These are phyloP conservation scores for Aphelinus certus DNA, from an alignment of 1,140 invertebrate genomes.

Conservation along the genomic window DNA sequence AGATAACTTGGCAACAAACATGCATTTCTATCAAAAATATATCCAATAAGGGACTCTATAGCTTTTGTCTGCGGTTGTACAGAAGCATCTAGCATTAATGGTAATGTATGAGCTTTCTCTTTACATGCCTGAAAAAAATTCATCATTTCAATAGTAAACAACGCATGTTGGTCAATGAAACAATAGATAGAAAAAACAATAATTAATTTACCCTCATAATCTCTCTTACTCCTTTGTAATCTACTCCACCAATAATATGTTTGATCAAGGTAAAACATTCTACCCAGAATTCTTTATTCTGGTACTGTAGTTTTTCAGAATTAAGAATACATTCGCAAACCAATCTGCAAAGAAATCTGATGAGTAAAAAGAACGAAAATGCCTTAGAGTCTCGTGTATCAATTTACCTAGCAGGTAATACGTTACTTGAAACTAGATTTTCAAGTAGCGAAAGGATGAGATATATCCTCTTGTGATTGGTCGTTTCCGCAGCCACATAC, in stretches of 20 bases:
- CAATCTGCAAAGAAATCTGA: slow-evolving; percentile 65
- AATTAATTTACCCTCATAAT: slow-evolving; percentile 80
- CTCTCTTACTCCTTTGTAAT: slow-evolving; percentile 94
- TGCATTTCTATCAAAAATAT: slow-evolving; percentile 84
- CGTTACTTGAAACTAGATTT: slow-evolving; percentile 74
- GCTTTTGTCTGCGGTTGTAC: slow-evolving; percentile 77
- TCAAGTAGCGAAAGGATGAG: slow-evolving; percentile 78
- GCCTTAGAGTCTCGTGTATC: neutral
- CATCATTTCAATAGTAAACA: neutral
- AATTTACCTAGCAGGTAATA: slow-evolving; percentile 71
- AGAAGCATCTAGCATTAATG: slow-evolving; percentile 78
- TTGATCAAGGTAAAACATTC: slow-evolving; percentile 86
- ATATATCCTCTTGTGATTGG: slow-evolving; percentile 77
- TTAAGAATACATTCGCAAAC: slow-evolving; percentile 86
- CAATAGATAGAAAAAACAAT: slow-evolving; percentile 1
- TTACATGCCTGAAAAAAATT: slow-evolving; percentile 74
- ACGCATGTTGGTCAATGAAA: neutral
- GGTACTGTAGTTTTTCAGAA: slow-evolving; percentile 81
- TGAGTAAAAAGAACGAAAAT: neutral
- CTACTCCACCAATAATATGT: slow-evolving; percentile 87
- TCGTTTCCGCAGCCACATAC: slow-evolving; percentile 72
- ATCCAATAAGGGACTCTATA: slow-evolving; percentile 34
- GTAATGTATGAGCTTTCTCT: slow-evolving; percentile 86
- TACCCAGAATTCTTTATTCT: slow-evolving; percentile 86
- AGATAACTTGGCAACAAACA: slow-evolving; percentile 93